Conservation (phyloP, 2,797 vertebrate species). For the Danio albolineatus region DNA sequence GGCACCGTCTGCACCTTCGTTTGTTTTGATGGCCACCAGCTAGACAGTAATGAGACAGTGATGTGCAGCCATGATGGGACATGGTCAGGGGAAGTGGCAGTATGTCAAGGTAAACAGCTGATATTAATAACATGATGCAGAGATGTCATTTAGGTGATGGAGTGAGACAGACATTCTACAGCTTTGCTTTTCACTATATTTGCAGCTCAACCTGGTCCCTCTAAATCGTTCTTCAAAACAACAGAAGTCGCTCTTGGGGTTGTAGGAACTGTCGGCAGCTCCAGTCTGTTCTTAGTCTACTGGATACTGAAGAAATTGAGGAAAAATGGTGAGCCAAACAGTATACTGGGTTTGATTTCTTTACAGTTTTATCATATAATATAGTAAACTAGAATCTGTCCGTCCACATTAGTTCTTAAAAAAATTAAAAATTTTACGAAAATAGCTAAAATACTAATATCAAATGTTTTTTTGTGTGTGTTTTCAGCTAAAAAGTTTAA, state of each 20-base stretch:
- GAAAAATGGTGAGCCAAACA: constrained; percentile 55
- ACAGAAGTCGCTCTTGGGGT: constrained; percentile 54
- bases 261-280: constrained; percentile 57
- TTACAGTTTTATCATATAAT: background rate
- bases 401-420: background rate
- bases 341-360: background rate
- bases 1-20: constrained; percentile 77
- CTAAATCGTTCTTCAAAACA: constrained; percentile 16
- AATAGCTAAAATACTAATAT: constrained; percentile 11
- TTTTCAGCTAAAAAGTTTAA: constrained; percentile 70
- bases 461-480: constrained; percentile 35
- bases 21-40: constrained; percentile 70
- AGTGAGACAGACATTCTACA: background rate
- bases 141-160: too few species aligned
- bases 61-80: constrained; percentile 74
- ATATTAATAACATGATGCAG: background rate
- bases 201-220: background rate
- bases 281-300: constrained; percentile 59
- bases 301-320: constrained; percentile 73
- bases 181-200: constrained; percentile 52
- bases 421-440: too few species aligned
- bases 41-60: constrained; percentile 66
- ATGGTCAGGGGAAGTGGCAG: constrained; percentile 76
- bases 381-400: background rate
- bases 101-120: constrained; percentile 74